Conservation (phyloP, 2,888 invertebrate species). For the Myathropa florea region DNA sequence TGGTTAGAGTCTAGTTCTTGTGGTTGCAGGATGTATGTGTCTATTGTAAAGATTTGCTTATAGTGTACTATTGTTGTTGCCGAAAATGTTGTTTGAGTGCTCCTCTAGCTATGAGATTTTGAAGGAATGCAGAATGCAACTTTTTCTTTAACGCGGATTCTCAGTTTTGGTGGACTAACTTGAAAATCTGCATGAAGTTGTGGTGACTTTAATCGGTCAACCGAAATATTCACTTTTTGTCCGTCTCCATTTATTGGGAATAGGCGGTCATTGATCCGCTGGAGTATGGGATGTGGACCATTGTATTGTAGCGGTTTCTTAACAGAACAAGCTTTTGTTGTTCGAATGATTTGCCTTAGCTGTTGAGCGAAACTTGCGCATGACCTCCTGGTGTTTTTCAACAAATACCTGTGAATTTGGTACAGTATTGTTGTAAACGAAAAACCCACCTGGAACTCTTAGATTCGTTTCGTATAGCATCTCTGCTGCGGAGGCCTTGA, state of each 20-base stretch:
- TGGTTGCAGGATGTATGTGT: no score
- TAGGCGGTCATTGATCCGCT: conserved; percentile 15
- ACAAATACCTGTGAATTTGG: conserved; percentile 2
- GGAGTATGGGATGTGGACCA: conserved; percentile 28
- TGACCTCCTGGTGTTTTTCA: conserved; percentile 20
- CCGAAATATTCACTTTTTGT: conserved; percentile 12
- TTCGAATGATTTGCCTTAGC: conserved; percentile 17
- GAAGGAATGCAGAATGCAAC: no score
- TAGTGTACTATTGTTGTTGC: no score
- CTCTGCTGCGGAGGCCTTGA: conserved; percentile 73
- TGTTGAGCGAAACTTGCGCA: conserved; percentile 11
- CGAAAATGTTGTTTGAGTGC: no score
- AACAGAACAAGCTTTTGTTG: conserved; percentile 1
- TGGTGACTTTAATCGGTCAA: conserved; percentile 38
- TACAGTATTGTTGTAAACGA: background rate
- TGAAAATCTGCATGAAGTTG: background rate
- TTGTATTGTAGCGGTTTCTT: conserved; percentile 30
- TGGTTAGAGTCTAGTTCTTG: no score
- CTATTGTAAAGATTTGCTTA: no score
- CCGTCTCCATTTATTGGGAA: conserved; percentile 19
- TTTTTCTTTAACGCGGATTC: background rate
- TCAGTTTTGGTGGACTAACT: background rate
- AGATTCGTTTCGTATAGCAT: conserved; percentile 74
- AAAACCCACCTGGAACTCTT: conserved; percentile 70
- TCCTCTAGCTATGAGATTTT: no score